phyloP scores from a whole-genome alignment of 2,113 vertebrate species.

The Ptyas mucosa region DNA sequence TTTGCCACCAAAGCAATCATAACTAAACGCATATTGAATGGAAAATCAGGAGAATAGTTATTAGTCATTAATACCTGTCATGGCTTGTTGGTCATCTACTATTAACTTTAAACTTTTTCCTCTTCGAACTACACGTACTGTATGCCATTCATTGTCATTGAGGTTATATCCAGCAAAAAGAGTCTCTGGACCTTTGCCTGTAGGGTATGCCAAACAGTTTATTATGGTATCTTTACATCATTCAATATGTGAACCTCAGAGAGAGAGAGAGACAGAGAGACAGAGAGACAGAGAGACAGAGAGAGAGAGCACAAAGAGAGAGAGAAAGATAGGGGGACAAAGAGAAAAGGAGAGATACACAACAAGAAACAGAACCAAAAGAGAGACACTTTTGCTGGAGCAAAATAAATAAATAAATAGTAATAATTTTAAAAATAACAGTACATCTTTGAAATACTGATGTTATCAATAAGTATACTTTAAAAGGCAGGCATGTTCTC shows the following conservation, averaged over 20 bases:
- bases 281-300: conserved; percentile 39
- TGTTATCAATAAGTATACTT: conserved; percentile 49
- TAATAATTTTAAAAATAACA: background rate
- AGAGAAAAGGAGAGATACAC: conserved; percentile 38
- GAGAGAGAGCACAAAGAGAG: conserved; percentile 35
- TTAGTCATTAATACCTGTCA: conserved; percentile 73
- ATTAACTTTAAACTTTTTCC: conserved; percentile 95
- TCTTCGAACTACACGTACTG: conserved; percentile 94
- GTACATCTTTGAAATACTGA: conserved; percentile 60
- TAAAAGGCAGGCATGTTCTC: conserved; percentile 39
- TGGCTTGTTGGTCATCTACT: conserved; percentile 90
- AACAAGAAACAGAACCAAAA: conserved; percentile 34
- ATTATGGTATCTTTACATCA: conserved; percentile 79
- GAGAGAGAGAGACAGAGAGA: conserved; percentile 61
- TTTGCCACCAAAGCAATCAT: background rate
- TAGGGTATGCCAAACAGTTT: conserved; percentile 90
- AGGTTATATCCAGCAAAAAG: conserved; percentile 98
- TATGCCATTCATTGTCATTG: conserved; percentile 99
- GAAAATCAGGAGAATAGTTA: background rate
- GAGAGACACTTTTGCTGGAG: conserved; percentile 61
- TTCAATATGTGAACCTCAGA: conserved; percentile 73
- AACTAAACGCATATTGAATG: background rate
- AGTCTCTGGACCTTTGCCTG: conserved; percentile 99
- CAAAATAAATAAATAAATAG: conserved; percentile 39
- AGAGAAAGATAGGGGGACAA: conserved; percentile 30